Conservation (phyloP, 2,888 invertebrate species). For the Pseudoips prasinana region DNA sequence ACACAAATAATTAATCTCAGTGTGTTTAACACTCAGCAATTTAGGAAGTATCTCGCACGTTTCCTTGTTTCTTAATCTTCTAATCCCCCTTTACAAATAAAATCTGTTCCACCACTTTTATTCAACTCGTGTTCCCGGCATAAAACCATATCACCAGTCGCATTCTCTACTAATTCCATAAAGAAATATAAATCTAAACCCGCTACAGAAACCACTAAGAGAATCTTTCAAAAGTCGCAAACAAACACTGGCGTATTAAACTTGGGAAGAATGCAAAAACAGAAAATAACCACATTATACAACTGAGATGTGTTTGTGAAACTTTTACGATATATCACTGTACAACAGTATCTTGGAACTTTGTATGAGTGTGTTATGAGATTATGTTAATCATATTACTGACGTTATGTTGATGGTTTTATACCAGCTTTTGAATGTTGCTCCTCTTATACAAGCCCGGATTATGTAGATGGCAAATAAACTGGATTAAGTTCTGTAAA, state of each 20-base stretch:
- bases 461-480: no score
- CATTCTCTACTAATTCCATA: background rate
- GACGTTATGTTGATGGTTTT: slow-evolving; percentile 24
- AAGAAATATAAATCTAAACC: background rate
- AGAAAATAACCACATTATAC: slow-evolving; percentile 33
- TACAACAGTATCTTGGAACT: slow-evolving; percentile 1
- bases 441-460: background rate
- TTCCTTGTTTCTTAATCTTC: no score
- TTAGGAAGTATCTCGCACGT: no score
- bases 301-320: slow-evolving; percentile 30
- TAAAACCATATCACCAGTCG: no score
- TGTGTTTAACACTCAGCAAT: no score
- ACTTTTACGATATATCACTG: slow-evolving; percentile 35
- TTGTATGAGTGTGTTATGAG: slow-evolving; percentile 25
- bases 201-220: background rate
- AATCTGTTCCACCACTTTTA: no score
- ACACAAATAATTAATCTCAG: no score
- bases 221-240: slow-evolving; percentile 5
- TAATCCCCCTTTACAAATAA: no score
- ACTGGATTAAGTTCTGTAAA: no score
- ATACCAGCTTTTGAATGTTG: slow-evolving; percentile 26
- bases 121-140: no score
- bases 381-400: slow-evolving; percentile 36
- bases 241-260: slow-evolving; percentile 29
- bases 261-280: slow-evolving; percentile 32